These are phyloP conservation scores for Corythaeola cristata DNA, from an alignment of 2,113 vertebrate species.

Conservation along the genomic window DNA sequence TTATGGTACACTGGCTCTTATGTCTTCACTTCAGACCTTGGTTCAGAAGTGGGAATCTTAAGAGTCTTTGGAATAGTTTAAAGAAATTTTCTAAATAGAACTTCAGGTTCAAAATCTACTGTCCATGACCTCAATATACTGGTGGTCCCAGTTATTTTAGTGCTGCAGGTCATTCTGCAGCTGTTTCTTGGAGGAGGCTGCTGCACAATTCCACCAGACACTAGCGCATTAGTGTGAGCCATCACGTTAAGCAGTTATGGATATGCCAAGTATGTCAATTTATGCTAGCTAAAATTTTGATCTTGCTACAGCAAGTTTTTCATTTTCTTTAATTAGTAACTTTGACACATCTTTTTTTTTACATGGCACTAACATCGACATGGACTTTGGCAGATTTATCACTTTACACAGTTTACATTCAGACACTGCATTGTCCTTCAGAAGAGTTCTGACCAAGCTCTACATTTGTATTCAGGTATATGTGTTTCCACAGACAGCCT, in stretches of 20 bases:
- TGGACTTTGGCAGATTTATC: not conserved
- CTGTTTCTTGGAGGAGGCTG: not conserved
- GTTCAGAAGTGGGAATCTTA: not conserved
- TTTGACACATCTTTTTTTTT: not conserved
- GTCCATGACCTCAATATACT: not conserved
- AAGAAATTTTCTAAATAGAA: not conserved
- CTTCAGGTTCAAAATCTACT: not conserved
- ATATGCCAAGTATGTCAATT: not conserved
- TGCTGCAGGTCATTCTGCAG: not conserved
- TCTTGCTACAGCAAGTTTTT: not conserved
- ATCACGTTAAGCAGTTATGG: not conserved
- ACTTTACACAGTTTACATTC: not conserved
- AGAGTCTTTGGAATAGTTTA: not conserved
- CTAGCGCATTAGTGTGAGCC: fast-evolving
- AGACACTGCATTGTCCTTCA: not conserved
- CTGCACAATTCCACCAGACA: not conserved
- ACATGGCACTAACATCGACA: not conserved
- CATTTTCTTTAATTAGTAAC: conserved; percentile 6
- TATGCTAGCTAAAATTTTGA: not conserved
- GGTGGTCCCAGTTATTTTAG: not conserved
- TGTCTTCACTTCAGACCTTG: not conserved
- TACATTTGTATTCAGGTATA: not conserved
- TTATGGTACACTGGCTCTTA: not conserved
- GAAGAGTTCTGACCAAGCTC: not conserved
- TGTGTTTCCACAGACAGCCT: not conserved